These are phyloP conservation scores for Atrichornis clamosus DNA, from an alignment of 2,113 vertebrate species.

Conservation along the genomic window DNA sequence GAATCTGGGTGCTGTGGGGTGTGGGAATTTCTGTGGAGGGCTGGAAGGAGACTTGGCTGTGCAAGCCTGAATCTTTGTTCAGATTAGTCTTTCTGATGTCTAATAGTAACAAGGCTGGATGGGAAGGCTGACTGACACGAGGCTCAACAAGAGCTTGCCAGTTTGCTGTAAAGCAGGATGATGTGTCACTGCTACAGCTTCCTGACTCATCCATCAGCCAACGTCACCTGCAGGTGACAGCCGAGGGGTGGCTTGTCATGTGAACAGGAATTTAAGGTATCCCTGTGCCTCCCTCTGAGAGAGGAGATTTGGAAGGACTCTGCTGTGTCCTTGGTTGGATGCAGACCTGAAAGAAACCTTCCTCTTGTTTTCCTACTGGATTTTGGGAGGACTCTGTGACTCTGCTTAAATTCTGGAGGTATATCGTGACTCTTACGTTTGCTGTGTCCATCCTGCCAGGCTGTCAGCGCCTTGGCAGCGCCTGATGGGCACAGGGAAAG, in stretches of 20 bases:
- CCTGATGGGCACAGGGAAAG: not conserved
- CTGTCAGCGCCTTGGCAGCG: not conserved
- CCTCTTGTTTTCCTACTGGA: not conserved
- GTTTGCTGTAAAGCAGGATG: not conserved
- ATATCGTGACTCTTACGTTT: not conserved
- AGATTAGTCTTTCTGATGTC: not conserved
- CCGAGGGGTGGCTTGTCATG: not conserved
- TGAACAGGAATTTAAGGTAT: not conserved
- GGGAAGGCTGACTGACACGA: not conserved
- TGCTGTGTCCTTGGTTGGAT: not conserved
- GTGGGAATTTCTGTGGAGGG: not conserved
- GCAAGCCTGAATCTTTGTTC: not conserved
- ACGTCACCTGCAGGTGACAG: not conserved
- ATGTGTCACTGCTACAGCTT: not conserved
- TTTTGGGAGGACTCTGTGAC: not conserved
- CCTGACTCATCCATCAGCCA: not conserved
- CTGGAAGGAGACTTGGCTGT: not conserved
- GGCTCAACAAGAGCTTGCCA: not conserved
- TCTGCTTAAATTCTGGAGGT: not conserved
- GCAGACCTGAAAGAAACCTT: not conserved
- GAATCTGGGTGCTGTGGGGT: not conserved
- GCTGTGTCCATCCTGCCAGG: not conserved
- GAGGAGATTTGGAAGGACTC: not conserved
- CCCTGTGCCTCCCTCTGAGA: not conserved
- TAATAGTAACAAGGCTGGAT: not conserved